Conservation (phyloP, 2,888 invertebrate genomes). For the Clivina fossor region DNA sequence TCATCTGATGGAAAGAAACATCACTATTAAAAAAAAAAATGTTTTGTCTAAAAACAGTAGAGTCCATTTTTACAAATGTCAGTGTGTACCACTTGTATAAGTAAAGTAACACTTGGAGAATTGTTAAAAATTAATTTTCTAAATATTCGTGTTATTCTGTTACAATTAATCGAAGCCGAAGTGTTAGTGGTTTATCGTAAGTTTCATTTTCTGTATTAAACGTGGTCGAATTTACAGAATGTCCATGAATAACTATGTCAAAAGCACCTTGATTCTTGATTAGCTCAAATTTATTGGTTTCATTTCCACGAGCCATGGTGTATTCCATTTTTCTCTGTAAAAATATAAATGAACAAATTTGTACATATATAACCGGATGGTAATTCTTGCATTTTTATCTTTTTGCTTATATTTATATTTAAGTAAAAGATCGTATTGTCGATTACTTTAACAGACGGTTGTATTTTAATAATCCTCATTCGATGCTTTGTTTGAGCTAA, state of each 20-base stretch:
- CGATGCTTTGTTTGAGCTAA: constrained; percentile 63
- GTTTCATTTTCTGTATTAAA: constrained; percentile 48
- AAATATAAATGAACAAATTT: constrained; percentile 1
- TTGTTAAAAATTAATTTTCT: too few relatives aligned
- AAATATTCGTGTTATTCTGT: constrained; percentile 54
- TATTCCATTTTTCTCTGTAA: constrained; percentile 60
- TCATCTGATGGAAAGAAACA: too few relatives aligned
- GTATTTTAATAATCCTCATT: constrained; percentile 64
- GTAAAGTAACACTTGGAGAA: too few relatives aligned
- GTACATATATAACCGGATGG: too few relatives aligned
- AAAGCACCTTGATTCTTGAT: constrained; percentile 57
- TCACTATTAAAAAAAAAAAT: too few relatives aligned
- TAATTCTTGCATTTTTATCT: too few relatives aligned
- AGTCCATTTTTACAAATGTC: too few relatives aligned
- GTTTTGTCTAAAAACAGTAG: too few relatives aligned
- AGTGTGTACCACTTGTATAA: too few relatives aligned
- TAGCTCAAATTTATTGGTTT: constrained; percentile 60
- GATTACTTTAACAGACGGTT: constrained; percentile 66
- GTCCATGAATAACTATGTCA: constrained; percentile 60
- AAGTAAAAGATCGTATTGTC: too few relatives aligned
- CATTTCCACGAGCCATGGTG: constrained; percentile 60
- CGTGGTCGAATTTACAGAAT: constrained; percentile 46
- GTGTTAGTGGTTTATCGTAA: constrained; percentile 59
- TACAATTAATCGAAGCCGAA: constrained; percentile 57
- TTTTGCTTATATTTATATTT: too few relatives aligned